A percentile compares a stretch with the other conserved stretches of the same genome.
phyloP scores from a whole-genome alignment of 2,113 vertebrate genomes.

The Poecilia latipinna region DNA sequence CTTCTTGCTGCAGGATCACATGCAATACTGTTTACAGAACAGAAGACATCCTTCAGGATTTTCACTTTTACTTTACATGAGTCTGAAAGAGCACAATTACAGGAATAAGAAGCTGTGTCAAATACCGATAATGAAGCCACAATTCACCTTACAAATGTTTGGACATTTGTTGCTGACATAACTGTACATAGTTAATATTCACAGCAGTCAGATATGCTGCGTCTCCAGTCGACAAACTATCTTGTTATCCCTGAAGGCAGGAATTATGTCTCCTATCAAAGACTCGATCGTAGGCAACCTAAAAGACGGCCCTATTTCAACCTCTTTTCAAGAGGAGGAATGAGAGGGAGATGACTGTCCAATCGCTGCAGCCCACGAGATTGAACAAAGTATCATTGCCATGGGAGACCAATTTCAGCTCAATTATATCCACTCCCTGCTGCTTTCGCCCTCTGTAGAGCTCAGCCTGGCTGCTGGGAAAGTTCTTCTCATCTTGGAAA shows the following conservation, averaged over 20 bases:
- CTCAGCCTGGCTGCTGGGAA: conserved; percentile 65
- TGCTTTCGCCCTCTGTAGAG: conserved; percentile 76
- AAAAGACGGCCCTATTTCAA: conserved; percentile 62
- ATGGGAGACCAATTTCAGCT: conserved; percentile 81
- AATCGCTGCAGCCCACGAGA: conserved; percentile 70
- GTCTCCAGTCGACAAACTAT: conserved; percentile 39
- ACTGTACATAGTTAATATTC: conserved; percentile 34
- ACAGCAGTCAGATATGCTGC: conserved; percentile 37
- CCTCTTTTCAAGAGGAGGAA: conserved; percentile 66
- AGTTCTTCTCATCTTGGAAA: conserved; percentile 72
- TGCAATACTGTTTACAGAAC: background rate
- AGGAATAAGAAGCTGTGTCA: background rate
- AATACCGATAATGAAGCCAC: background rate
- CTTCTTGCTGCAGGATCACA: conserved; percentile 12
- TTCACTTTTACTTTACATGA: background rate
- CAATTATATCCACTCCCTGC: conserved; percentile 84
- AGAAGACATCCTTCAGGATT: background rate
- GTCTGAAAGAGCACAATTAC: conserved; percentile 7
- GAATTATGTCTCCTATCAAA: conserved; percentile 64
- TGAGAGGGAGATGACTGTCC: conserved; percentile 53
- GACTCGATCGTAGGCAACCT: conserved; percentile 56
- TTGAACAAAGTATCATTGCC: conserved; percentile 79
- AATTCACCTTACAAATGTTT: background rate
- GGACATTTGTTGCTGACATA: conserved; percentile 14
- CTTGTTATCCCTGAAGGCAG: conserved; percentile 55